Evolutionary conservation across 2,888 invertebrate genomes (phyloP), one percentile per base, ranked within the genome.

Genomic region (Tinea trinotella): DNA sequence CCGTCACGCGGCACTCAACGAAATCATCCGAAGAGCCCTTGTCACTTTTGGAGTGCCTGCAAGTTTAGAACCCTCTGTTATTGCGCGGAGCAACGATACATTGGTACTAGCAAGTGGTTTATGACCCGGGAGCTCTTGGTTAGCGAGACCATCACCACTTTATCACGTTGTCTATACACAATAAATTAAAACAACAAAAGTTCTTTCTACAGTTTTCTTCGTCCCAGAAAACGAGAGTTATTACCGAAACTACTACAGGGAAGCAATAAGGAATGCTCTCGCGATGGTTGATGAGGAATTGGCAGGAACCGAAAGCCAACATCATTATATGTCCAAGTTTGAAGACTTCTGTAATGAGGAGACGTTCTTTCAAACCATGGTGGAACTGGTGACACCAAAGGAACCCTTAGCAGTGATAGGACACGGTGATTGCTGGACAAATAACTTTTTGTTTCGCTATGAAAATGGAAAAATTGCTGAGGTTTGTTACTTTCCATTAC

Each of bases 401-500:
- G 90, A 91, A 36, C 89, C 90, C 0, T 66, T 92, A 44, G 90
- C 91, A 0, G 91, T 92, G 1, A 90, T 92, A 59, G 90, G 91
- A 54, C 92, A 92, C 61, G 92, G 92, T 0, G 92, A 92, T 61
- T 92, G 92, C 64, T 92, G 92, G 92, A 91, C 91, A 0, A 92
- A 92, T 63, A 92, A 92, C 67, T 88, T 92, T 62, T 68, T 92
- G 17, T 92, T 91, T 64, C 83, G 87, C 59, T 90, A 90, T 59
- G 75, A 82, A 3, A 74, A 78, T 55, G 87, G 83, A 0, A 80
- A 87, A 55, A 88, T 89, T 53, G 74, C 84, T 54, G 89, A 90
- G 71, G 89, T 88, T n/a, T n/a, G n/a, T n/a, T n/a, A n/a, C n/a
- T n/a, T n/a, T n/a, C n/a, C n/a, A n/a, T n/a, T n/a, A n/a, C n/a